Evolutionary conservation across 2,888 invertebrate species (phyloP).

Genomic region (Elmis aenea): DNA sequence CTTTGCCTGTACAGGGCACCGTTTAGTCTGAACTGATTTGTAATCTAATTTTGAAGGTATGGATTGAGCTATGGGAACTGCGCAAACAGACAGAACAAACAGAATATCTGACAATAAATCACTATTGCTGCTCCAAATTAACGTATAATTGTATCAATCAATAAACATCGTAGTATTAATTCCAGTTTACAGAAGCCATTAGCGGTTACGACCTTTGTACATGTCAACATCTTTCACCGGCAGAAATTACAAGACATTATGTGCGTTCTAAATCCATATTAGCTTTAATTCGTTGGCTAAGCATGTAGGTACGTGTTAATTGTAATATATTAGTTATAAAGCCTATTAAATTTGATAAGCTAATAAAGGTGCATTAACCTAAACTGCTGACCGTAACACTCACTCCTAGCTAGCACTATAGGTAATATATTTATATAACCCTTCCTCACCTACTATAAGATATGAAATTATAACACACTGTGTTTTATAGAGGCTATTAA

Average conservation of each 20-base stretch:
- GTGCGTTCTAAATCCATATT: slow-evolving; percentile 18
- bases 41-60: too few relatives aligned
- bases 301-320: slow-evolving; percentile 13
- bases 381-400: too few relatives aligned
- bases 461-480: too few relatives aligned
- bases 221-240: slow-evolving; percentile 18
- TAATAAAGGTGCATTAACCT: too few relatives aligned
- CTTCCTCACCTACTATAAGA: too few relatives aligned
- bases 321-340: slow-evolving; percentile 17
- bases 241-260: slow-evolving; percentile 18
- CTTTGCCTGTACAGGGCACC: too few relatives aligned
- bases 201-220: slow-evolving; percentile 14
- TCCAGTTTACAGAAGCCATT: slow-evolving; percentile 15
- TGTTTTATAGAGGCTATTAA: too few relatives aligned
- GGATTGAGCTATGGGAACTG: too few relatives aligned
- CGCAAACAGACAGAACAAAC: slow-evolving; percentile 4
- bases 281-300: slow-evolving; percentile 15
- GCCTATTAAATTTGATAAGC: too few relatives aligned
- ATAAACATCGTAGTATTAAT: slow-evolving; percentile 11
- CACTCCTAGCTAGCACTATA: too few relatives aligned
- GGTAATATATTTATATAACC: too few relatives aligned
- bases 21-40: too few relatives aligned
- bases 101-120: slow-evolving; percentile 7
- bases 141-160: slow-evolving; percentile 16
- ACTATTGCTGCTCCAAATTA: slow-evolving; percentile 5